A percentile compares a stretch with the other conserved stretches of the same genome.
Evolutionary conservation across 2,797 vertebrate species (phyloP).

Genomic region (Neoniphon sammara): DNA sequence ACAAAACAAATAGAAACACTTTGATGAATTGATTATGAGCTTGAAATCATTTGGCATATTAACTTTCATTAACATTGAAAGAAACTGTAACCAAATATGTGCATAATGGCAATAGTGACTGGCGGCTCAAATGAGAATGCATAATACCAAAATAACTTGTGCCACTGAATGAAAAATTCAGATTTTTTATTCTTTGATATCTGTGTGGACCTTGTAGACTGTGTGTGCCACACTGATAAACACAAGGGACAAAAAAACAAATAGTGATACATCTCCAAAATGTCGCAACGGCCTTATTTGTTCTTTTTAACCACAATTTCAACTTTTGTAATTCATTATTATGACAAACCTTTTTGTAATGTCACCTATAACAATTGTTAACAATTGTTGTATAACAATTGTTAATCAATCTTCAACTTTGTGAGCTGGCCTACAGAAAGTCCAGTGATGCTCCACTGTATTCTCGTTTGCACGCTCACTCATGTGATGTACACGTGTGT

Average conservation of each 20-base stretch:
- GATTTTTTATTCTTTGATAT: conserved; percentile 21
- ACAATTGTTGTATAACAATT: too few species aligned
- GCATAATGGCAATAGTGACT: neutral
- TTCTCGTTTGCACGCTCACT: conserved; percentile 98
- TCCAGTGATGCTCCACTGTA: conserved; percentile 99
- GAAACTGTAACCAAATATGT: conserved; percentile 2
- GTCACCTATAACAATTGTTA: conserved; percentile 6
- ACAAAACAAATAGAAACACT: neutral
- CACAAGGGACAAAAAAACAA: neutral
- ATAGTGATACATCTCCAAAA: conserved; percentile 23
- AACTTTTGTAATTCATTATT: conserved; percentile 4
- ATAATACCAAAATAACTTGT: neutral
- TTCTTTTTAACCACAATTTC: neutral
- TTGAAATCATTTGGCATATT: neutral
- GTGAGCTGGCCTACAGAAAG: conserved; percentile 94
- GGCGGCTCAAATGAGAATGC: neutral
- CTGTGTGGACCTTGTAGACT: conserved; percentile 29
- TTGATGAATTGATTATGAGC: neutral
- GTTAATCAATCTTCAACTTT: conserved; percentile 94
- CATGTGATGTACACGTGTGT: conserved; percentile 98
- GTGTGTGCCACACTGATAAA: neutral
- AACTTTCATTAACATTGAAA: neutral
- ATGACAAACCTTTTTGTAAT: conserved; percentile 37
- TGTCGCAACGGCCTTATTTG: too few species aligned
- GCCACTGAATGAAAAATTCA: conserved; percentile 32